Evolutionary conservation across 2,888 invertebrate species (phyloP).

Genomic region (Steinernema hermaphroditum): DNA sequence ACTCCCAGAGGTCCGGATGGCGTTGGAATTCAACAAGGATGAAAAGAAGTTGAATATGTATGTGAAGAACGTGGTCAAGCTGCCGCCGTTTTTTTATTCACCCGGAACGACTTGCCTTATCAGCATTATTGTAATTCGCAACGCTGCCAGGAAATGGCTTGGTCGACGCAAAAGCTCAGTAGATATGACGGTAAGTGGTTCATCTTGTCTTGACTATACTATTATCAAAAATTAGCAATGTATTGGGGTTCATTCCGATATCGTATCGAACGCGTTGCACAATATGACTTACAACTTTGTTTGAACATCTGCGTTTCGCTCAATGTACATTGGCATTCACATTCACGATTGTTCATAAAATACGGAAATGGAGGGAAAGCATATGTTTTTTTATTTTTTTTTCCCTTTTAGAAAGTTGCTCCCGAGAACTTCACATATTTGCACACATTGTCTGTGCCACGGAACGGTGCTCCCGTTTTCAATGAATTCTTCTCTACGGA

Average conservation of each 20-base stretch:
- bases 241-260: too few relatives aligned
- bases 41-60: conserved; percentile 16
- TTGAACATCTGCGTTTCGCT: too few relatives aligned
- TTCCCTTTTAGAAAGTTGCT: background rate
- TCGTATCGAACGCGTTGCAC: too few relatives aligned
- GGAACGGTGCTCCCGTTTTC: background rate
- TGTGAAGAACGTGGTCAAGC: conserved; percentile 10
- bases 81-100: background rate
- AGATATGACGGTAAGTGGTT: background rate
- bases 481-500: conserved; percentile 17
- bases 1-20: conserved; percentile 1
- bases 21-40: conserved; percentile 4
- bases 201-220: too few relatives aligned
- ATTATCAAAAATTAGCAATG: too few relatives aligned
- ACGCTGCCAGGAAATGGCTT: background rate
- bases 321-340: too few relatives aligned
- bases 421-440: background rate
- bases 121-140: background rate
- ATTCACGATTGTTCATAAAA: too few relatives aligned
- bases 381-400: too few relatives aligned
- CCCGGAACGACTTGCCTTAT: background rate
- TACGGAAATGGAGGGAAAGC: too few relatives aligned
- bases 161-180: conserved; percentile 3
- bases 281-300: too few relatives aligned
- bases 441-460: background rate